phyloP scores from a whole-genome alignment of 1,140 invertebrate species.

The Lanistes nyassanus region DNA sequence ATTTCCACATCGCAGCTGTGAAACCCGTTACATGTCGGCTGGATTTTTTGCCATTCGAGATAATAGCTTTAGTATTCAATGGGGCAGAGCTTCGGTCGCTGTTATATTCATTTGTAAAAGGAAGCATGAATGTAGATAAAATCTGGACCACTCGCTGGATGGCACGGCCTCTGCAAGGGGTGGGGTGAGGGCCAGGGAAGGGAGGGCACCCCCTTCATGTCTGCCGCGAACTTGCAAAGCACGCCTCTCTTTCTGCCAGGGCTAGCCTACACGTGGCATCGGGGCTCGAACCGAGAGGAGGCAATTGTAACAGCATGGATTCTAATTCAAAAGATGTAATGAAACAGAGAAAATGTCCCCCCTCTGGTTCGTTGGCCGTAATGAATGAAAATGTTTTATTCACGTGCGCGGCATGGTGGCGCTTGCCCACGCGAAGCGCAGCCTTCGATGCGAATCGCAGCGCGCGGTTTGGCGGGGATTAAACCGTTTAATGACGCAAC shows the following conservation, averaged over 20 bases:
- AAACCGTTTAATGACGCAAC: too few species aligned
- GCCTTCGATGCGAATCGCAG: too few species aligned
- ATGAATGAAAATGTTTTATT: too few species aligned
- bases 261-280: background rate
- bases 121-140: slow-evolving; percentile 28
- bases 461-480: too few species aligned
- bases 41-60: slow-evolving; percentile 25
- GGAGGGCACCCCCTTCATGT: slow-evolving; percentile 11
- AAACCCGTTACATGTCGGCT: slow-evolving; percentile 9
- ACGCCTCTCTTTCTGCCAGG: background rate
- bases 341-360: too few species aligned
- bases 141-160: slow-evolving; percentile 22
- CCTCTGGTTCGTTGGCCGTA: too few species aligned
- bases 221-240: background rate
- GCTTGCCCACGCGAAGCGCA: too few species aligned
- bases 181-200: too few species aligned
- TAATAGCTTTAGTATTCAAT: slow-evolving; percentile 30
- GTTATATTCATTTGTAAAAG: slow-evolving; percentile 30
- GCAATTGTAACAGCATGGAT: too few species aligned
- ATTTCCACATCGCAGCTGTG: slow-evolving; percentile 23
- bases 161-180: background rate
- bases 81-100: slow-evolving; percentile 21
- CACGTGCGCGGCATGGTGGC: too few species aligned
- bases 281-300: background rate
- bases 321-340: too few species aligned